phyloP scores from a whole-genome alignment of 2,888 invertebrate genomes.

The Dicyrtoma fusca region DNA sequence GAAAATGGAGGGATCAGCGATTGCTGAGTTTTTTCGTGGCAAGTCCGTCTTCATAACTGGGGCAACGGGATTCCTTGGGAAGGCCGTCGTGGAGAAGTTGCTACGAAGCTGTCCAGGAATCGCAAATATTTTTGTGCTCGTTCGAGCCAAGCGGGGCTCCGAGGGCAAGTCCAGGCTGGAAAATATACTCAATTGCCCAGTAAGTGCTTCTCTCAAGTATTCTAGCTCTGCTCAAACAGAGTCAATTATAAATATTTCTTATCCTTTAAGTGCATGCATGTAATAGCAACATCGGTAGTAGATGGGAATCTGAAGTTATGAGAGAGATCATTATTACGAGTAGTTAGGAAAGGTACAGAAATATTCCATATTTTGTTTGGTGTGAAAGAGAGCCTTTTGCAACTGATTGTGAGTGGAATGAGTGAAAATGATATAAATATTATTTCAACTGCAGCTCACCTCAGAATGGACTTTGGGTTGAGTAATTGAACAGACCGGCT shows the following conservation, averaged over 20 bases:
- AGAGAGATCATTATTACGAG: not conserved
- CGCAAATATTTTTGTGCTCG: conserved; percentile 24
- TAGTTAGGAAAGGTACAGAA: too few relatives aligned
- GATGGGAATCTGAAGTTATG: not conserved
- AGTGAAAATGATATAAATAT: too few relatives aligned
- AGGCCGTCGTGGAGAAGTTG: conserved; percentile 28
- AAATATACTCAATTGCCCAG: conserved; percentile 5
- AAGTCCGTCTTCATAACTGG: conserved; percentile 30
- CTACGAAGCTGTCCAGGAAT: conserved; percentile 25
- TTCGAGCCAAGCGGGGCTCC: conserved; percentile 18
- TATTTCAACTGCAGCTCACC: too few relatives aligned
- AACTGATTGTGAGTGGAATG: too few relatives aligned
- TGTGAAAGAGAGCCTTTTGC: too few relatives aligned
- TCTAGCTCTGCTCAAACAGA: too few relatives aligned
- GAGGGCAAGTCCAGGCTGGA: conserved; percentile 15
- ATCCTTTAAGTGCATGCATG: too few relatives aligned
- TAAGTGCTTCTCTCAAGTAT: too few relatives aligned
- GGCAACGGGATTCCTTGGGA: conserved; percentile 27
- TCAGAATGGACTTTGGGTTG: too few relatives aligned
- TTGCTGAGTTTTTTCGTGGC: conserved; percentile 26
- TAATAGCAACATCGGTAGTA: not conserved
- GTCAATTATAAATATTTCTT: too few relatives aligned
- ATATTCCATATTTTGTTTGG: not conserved
- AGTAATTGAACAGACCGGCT: too few relatives aligned
- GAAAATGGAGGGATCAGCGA: conserved; percentile 12